phyloP scores from a whole-genome alignment of 2,113 vertebrate genomes.

The Spheniscus mendiculus region DNA sequence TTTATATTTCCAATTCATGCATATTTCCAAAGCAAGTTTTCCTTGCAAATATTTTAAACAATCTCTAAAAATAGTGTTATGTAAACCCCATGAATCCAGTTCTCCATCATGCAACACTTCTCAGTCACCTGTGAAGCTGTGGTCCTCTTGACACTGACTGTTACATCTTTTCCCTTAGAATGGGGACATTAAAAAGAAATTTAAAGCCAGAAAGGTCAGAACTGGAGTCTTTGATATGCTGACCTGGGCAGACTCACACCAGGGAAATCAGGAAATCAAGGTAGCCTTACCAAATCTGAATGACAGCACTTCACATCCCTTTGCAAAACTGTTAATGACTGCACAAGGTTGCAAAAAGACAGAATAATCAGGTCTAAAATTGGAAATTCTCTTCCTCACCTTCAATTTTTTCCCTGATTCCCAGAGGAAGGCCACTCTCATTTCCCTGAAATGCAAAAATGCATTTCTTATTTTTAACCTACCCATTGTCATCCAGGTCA shows the following conservation, averaged over 20 bases:
- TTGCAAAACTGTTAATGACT: not conserved
- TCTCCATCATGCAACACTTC: not conserved
- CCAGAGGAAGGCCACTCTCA: constrained; percentile 20
- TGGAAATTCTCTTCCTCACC: constrained; percentile 38
- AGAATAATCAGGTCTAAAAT: constrained; percentile 4
- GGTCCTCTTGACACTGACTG: not conserved
- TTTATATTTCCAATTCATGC: not conserved
- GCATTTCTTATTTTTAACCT: constrained; percentile 53
- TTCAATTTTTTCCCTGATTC: constrained; percentile 8
- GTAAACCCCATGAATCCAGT: not conserved
- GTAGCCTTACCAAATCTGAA: not conserved
- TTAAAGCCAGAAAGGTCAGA: not conserved
- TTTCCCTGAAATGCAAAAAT: constrained; percentile 39
- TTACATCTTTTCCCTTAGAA: not conserved
- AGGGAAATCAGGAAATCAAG: not conserved
- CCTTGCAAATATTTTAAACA: not conserved
- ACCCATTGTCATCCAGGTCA: constrained; percentile 36
- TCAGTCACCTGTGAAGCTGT: not conserved
- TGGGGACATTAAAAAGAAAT: not conserved
- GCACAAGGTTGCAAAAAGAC: not conserved
- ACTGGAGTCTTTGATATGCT: not conserved
- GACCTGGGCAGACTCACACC: not conserved
- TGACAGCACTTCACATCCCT: not conserved
- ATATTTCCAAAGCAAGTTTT: not conserved
- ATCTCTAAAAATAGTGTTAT: not conserved